A percentile compares a stretch with the other conserved stretches of the same genome.
These are phyloP conservation scores for Iguana delicatissima DNA, from an alignment of 2,797 vertebrate species.

Conservation along the genomic window DNA sequence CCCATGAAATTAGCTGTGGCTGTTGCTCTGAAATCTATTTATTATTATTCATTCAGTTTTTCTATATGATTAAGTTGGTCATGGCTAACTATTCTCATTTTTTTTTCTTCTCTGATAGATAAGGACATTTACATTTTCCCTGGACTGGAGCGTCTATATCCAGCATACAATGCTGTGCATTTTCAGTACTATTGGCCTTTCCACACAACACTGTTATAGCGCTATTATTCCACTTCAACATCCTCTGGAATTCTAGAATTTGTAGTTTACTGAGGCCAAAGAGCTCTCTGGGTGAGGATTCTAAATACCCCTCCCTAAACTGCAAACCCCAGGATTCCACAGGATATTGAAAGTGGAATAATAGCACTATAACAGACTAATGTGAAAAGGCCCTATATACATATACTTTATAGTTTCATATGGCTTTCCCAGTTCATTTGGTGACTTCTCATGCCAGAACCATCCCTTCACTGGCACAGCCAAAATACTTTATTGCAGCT, in stretches of 20 bases:
- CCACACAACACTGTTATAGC: no score
- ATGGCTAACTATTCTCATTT: background rate
- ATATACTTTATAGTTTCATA: background rate
- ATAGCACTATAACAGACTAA: no score
- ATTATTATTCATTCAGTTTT: background rate
- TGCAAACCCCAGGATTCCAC: no score
- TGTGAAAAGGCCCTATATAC: no score
- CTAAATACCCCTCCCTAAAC: no score
- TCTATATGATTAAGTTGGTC: background rate
- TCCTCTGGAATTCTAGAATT: no score
- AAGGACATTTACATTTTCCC: background rate
- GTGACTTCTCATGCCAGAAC: background rate
- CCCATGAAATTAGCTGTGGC: background rate
- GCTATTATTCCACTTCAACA: no score
- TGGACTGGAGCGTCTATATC: background rate
- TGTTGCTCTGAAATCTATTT: background rate
- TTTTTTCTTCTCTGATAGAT: background rate
- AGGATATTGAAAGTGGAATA: no score
- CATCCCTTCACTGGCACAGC: background rate
- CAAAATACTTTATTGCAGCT: background rate
- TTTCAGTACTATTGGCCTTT: background rate
- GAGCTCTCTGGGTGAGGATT: no score
- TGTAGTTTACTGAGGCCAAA: no score
- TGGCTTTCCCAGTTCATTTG: background rate
- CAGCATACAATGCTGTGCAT: background rate